Evolutionary conservation across 2,888 invertebrate genomes (phyloP), one percentile per base, ranked within the genome.

Genomic region (Sphaerophoria taeniata): DNA sequence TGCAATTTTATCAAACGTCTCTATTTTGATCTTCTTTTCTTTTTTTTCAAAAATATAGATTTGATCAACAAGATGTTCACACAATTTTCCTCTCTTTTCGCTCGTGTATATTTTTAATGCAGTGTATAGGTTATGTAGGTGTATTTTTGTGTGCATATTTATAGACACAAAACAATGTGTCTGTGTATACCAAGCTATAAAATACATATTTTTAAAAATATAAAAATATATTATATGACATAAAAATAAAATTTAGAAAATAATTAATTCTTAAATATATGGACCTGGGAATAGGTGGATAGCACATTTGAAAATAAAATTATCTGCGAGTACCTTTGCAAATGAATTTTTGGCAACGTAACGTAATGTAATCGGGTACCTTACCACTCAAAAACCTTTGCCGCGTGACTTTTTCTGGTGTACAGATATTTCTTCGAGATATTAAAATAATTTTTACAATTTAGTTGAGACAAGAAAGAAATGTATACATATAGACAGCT

Each of bases 311-410:
- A 24, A 24, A 16, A 58, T 58, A 36, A 36, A 39, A 39, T 58
- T 39, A 39, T 58, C 11, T 34, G 14, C 34, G 36, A 58, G 31
- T 36, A 58, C 16, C 36, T 36, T 58, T 11, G 14, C 16, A 39
- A 58, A 58, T 11, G 16, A 58, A 58, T 24, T 16, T 39, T 56
- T 58, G 58, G 36, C 58, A 58, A 58, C 16, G 11, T 16, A 58
- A 58, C 16, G 4, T 34, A 14, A n/a, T n/a, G 36, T 5, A 49
- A 49, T 5, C 16, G 14, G 14, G n/a, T 36, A 58, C 1, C 36
- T 58, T 14, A 24, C 14, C 7, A 2, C 9, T 36, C 9, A 0
- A 4, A 36, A 36, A 56, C 34, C 34, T 58, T 58, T 36, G 16
- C 1, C 9, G 34, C 11, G 31, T 33, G 2, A 24, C 24, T 24